Evolutionary conservation across 2,113 vertebrate species (phyloP).

Genomic region (Anthoscopus minutus): DNA sequence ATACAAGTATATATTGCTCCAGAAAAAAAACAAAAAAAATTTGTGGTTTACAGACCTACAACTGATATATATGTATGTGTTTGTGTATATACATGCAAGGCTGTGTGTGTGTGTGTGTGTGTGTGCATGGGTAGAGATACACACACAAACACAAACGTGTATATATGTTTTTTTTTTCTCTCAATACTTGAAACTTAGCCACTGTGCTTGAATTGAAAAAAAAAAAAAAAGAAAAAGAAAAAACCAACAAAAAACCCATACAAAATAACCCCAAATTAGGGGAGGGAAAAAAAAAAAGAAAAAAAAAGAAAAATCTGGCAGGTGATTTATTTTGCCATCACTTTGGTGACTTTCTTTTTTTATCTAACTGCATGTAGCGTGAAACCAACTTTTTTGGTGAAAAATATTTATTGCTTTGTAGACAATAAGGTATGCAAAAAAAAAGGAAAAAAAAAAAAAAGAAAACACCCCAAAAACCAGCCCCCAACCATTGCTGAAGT

Average conservation of each 20-base stretch:
- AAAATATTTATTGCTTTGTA: slow-evolving; percentile 70
- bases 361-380: slow-evolving; percentile 36
- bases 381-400: slow-evolving; percentile 38
- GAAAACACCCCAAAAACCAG: background rate
- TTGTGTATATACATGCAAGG: slow-evolving; percentile 42
- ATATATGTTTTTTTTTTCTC: slow-evolving; percentile 21
- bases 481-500: background rate
- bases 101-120: background rate
- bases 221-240: background rate
- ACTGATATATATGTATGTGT: slow-evolving; percentile 28
- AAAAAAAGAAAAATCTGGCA: background rate
- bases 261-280: background rate
- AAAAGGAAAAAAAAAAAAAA: background rate
- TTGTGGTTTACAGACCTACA: slow-evolving; percentile 42
- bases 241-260: background rate
- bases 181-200: slow-evolving; percentile 75
- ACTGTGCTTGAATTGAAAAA: slow-evolving; percentile 55
- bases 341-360: slow-evolving; percentile 38
- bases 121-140: background rate
- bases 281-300: rapidly evolving
- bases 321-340: slow-evolving; percentile 17
- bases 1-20: slow-evolving; percentile 8
- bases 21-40: background rate
- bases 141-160: slow-evolving; percentile 43
- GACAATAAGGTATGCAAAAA: slow-evolving; percentile 5